Evolutionary conservation across 2,113 vertebrate genomes (phyloP).

Genomic region (Acrocephalus kingi): DNA sequence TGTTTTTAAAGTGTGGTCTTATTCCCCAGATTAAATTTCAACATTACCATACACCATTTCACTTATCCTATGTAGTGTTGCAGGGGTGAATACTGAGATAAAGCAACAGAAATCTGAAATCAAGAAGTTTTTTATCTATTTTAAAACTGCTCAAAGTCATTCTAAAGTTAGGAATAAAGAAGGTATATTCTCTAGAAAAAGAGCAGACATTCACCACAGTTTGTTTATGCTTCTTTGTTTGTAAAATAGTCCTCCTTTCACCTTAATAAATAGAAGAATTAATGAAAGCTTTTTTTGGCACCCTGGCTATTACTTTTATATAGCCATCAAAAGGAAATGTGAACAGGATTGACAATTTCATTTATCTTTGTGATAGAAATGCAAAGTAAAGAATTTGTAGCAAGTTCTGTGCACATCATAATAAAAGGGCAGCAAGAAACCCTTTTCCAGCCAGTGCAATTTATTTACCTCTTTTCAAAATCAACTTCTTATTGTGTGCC

Average conservation of each 20-base stretch:
- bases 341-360: conserved; percentile 58
- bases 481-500: conserved; percentile 54
- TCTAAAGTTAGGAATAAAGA: neutral
- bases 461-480: conserved; percentile 70
- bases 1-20: neutral
- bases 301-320: conserved; percentile 36
- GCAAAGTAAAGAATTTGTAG: conserved; percentile 55
- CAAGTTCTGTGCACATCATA: conserved; percentile 38
- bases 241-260: conserved; percentile 35
- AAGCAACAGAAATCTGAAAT: neutral
- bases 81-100: neutral
- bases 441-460: conserved; percentile 53
- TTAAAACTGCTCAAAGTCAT: neutral
- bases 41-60: neutral
- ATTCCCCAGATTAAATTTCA: neutral
- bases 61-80: neutral
- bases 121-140: neutral
- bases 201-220: neutral
- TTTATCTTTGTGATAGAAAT: conserved; percentile 65
- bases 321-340: conserved; percentile 41
- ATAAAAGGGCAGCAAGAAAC: conserved; percentile 51
- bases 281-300: conserved; percentile 47
- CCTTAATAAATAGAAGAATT: conserved; percentile 55
- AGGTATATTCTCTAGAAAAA: neutral
- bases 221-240: conserved; percentile 39